Evolutionary conservation across 1,140 invertebrate genomes (phyloP).

Genomic region (Asbolus verrucosus): DNA sequence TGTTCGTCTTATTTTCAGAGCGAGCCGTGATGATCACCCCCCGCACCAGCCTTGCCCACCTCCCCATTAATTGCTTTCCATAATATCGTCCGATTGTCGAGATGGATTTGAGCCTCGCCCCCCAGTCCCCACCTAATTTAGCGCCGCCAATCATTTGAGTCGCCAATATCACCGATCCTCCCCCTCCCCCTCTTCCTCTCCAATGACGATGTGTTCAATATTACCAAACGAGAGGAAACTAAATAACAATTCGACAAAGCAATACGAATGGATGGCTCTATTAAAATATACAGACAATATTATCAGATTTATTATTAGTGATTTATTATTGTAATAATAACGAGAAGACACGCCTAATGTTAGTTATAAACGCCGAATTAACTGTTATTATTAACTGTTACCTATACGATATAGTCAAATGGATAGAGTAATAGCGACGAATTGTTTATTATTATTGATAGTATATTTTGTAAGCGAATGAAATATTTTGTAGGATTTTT

Average conservation of each 20-base stretch:
- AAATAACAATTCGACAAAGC: conserved; percentile 12
- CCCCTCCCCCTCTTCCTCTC: conserved; percentile 14
- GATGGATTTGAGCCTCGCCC: conserved; percentile 12
- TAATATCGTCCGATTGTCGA: background rate
- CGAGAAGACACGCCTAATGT: conserved; percentile 12
- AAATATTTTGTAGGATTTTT: conserved; percentile 41
- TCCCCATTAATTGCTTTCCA: background rate
- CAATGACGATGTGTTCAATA: conserved; percentile 25
- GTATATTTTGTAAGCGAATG: conserved; percentile 29
- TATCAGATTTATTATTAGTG: conserved; percentile 8
- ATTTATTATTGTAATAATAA: conserved; percentile 5
- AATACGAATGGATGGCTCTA: conserved; percentile 6
- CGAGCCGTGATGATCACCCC: conserved; percentile 2
- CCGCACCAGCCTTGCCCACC: background rate
- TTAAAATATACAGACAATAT: conserved; percentile 24
- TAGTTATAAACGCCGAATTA: conserved; percentile 32
- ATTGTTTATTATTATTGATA: background rate
- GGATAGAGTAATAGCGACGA: conserved; percentile 9
- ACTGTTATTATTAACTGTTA: conserved; percentile 27
- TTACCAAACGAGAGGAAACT: background rate
- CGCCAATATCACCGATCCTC: background rate
- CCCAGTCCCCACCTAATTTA: conserved; percentile 1
- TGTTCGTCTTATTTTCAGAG: conserved; percentile 21
- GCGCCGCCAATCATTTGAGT: conserved; percentile 20
- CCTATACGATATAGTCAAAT: conserved; percentile 20